Conservation (phyloP, 2,888 invertebrate genomes). For the Drosophila seclusa region DNA sequence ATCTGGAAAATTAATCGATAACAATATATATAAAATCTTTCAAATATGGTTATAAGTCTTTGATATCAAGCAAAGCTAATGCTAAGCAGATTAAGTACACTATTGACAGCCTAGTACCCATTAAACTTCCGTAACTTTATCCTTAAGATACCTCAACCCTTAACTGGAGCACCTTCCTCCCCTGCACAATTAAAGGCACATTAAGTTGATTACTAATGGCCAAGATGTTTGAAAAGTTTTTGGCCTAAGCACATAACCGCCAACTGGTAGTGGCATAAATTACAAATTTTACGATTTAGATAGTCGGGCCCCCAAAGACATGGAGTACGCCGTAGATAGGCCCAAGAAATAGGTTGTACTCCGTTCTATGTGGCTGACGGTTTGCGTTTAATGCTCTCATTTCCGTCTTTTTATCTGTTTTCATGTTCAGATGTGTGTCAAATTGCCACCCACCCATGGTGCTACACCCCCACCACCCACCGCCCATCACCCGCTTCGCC, state of each 20-base stretch:
- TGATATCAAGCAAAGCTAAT: background rate
- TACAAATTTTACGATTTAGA: constrained; percentile 59
- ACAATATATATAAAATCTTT: background rate
- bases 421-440: constrained; percentile 63
- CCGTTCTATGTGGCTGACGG: constrained; percentile 22
- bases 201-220: constrained; percentile 43
- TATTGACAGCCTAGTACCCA: background rate
- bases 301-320: constrained; percentile 3
- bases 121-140: background rate
- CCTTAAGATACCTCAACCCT: constrained; percentile 9
- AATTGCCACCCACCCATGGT: constrained; percentile 42
- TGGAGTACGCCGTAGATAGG: background rate
- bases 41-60: background rate
- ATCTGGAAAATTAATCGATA: background rate
- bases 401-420: constrained; percentile 63
- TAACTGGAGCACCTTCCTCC: background rate
- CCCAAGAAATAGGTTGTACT: constrained; percentile 4
- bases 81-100: background rate
- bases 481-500: background rate
- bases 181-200: constrained; percentile 42
- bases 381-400: constrained; percentile 56
- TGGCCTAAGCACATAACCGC: constrained; percentile 26
- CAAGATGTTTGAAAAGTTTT: constrained; percentile 32
- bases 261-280: constrained; percentile 52
- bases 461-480: background rate